Evolutionary conservation across 2,113 vertebrate genomes (phyloP), one percentile per base, ranked within the genome.

Genomic region (Piaya cayana): DNA sequence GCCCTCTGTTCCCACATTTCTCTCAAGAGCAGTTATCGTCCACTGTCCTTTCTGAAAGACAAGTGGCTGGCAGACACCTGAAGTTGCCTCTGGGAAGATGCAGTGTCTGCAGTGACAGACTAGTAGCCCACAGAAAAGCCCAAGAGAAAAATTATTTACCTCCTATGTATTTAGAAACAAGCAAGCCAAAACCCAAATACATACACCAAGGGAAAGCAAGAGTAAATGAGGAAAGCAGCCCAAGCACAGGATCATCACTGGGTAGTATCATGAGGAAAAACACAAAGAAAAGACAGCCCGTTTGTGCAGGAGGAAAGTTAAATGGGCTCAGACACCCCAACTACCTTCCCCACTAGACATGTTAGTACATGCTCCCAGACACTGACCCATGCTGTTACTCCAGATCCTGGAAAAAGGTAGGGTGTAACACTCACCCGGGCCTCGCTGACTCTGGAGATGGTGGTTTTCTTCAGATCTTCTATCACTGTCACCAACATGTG

Each of bases 401-500:
- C 49, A 63, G 52, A 64, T 30, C 14, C 25, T 52, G 36, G 55
- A 50, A 17, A 18, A 30, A 18, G 11, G 18, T 7, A n/a, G 11
- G 32, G 10, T 27, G 15, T 18, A 80, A 52, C 9, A 97, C 99
- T 98, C 90, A 99, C 99, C 97, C 98, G 98, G 67, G 99, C 98
- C 91, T 99, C 97, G 3, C 76, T 94, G 89, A 99, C 99, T 98
- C 98, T 99, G 15, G 98, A 98, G 69, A 99, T 97, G 5, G 99
- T 99, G 55, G 98, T 99, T 95, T 97, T 98, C 93, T 98, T 99
- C 77, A 99, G 97, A 64, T 98, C 98, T 65, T 99, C 98, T 32
- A 99, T 99, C 91, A 99, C 98, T 3, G 98, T 97, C 90, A 99
- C 97, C 90, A 99, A 93, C 98, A 99, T 99, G 87, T 99, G 99